A percentile compares a stretch with the other conserved stretches of the same genome.
Evolutionary conservation across 2,888 invertebrate genomes (phyloP).

Genomic region (Chrysopilus asiliformis): DNA sequence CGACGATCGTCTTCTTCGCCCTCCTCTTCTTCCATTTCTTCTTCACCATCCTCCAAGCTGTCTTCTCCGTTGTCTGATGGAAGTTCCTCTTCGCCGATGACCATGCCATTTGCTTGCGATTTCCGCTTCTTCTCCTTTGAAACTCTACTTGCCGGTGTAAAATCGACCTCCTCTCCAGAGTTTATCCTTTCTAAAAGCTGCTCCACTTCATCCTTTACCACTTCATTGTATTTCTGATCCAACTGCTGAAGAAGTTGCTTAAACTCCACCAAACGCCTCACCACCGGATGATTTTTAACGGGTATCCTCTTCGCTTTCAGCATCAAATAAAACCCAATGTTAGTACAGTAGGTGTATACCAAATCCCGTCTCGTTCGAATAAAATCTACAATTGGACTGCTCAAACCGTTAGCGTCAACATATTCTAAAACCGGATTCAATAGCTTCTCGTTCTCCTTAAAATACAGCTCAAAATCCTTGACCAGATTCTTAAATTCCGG

Average conservation of each 20-base stretch:
- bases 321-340: slow-evolving; percentile 73
- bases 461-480: slow-evolving; percentile 61
- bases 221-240: slow-evolving; percentile 52
- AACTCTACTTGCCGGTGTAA: slow-evolving; percentile 11
- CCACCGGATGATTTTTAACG: slow-evolving; percentile 76
- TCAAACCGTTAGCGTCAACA: slow-evolving; percentile 45
- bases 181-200: slow-evolving; percentile 44
- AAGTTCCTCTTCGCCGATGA: slow-evolving; percentile 35
- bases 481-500: slow-evolving; percentile 73
- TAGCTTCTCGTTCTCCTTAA: slow-evolving; percentile 50
- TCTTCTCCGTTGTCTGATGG: slow-evolving; percentile 31
- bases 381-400: slow-evolving; percentile 54
- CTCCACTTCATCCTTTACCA: slow-evolving; percentile 54
- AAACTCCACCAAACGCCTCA: slow-evolving; percentile 70
- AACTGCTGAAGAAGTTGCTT: slow-evolving; percentile 62
- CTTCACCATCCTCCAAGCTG: slow-evolving; percentile 27
- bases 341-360: slow-evolving; percentile 68
- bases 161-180: slow-evolving; percentile 35
- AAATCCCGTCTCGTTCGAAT: slow-evolving; percentile 55
- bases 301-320: slow-evolving; percentile 62
- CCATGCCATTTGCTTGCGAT: slow-evolving; percentile 31
- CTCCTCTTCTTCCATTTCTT: slow-evolving; percentile 24
- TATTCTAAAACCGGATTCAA: slow-evolving; percentile 55
- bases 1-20: slow-evolving; percentile 45
- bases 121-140: slow-evolving; percentile 12